Base-by-base conservation (phyloP, 2,888 invertebrate species). In the Parelbella ahira region DNA sequence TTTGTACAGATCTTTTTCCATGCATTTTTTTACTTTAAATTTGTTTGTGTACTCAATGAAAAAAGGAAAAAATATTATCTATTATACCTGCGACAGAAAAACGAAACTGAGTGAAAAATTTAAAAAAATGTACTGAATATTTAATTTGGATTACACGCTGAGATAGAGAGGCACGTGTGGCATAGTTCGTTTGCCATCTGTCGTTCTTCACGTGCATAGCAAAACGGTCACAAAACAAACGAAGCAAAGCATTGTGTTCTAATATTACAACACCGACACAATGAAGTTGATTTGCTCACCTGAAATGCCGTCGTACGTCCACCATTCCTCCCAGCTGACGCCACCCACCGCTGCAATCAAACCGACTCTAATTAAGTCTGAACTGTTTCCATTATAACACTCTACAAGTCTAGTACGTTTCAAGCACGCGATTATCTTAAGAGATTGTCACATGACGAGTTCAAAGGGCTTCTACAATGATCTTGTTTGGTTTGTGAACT, bases 281-380 rank as follows among this genome's bases (percentile, higher is more conserved):
- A 33, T 32, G 41, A 25, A 28, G 28, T 6, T 23, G 12, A 34
- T 33, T 32, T 33, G 67, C 91, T 92, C 88, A 96, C 96, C 96
- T 89, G 96, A 96, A 82, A 96, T 96, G 54, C 96, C 96, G 88
- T 96, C 96, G 89, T 96, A 96, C 60, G 96, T 96, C 96, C 96
- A 96, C 96, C 96, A 96, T 89, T 96, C 95, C 83, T 96, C 96
- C 96, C 96, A 96, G 86, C 94, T 95, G 68, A 94, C 93, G 64
- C 92, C 92, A 60, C 88, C 88, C 58, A 92, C 90, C 68, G 90
- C 93, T 94, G 90, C 66, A 92, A 91, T 80, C 88, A 84, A 75
- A 84, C 73, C 72, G 67, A 71, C 60, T 70, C 74, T 78, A 79
- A 86, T 83, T 81, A 79, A 82, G 62, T 75, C 69, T 73, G 68